These are phyloP conservation scores for Neoseiulus cucumeris DNA, from an alignment of 1,140 invertebrate species.

Conservation along the genomic window DNA sequence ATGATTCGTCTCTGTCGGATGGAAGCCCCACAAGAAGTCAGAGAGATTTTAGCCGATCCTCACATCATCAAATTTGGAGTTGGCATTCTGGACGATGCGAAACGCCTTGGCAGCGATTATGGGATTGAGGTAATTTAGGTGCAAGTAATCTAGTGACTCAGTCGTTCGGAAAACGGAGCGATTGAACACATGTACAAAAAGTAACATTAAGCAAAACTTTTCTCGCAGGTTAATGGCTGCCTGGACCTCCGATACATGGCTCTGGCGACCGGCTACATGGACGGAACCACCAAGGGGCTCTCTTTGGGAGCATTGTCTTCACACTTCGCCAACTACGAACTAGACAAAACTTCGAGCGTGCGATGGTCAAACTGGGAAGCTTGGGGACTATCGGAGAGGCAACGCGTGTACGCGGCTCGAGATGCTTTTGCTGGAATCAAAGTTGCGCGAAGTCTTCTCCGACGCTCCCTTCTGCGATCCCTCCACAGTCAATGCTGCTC, in stretches of 20 bases:
- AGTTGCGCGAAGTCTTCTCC: background rate
- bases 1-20: too few species aligned
- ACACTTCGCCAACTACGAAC: slow-evolving; percentile 14
- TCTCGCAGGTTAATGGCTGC: slow-evolving; percentile 34
- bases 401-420: slow-evolving; percentile 13
- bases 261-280: slow-evolving; percentile 22
- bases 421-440: background rate
- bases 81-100: background rate
- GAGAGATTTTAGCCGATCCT: background rate
- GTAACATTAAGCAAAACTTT: slow-evolving; percentile 36
- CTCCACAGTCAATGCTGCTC: background rate
- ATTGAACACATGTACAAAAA: background rate
- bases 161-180: background rate
- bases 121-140: background rate
- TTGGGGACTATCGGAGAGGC: slow-evolving; percentile 16
- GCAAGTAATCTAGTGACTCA: background rate
- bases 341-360: slow-evolving; percentile 10
- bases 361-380: background rate
- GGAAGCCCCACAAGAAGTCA: background rate
- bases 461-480: background rate
- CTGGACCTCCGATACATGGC: slow-evolving; percentile 49
- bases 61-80: background rate
- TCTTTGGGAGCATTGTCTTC: slow-evolving; percentile 13
- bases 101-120: background rate
- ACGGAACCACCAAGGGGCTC: background rate